phyloP scores from a whole-genome alignment of 2,797 vertebrate genomes.

The Sandelia bainsii region DNA sequence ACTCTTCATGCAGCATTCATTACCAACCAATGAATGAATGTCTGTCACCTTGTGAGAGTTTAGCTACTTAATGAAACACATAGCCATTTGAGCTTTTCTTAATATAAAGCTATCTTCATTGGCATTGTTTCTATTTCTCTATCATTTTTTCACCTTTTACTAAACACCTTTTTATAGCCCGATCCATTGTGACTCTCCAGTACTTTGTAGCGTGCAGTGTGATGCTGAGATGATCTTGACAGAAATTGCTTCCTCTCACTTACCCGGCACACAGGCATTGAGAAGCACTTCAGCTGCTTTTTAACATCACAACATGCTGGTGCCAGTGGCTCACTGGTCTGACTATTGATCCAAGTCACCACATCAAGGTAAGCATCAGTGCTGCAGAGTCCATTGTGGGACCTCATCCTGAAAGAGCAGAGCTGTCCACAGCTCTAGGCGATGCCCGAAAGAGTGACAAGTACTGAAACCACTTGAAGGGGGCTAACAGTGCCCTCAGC shows the following conservation, averaged over 20 bases:
- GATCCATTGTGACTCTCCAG: conserved; percentile 58
- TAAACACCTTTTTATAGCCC: conserved; percentile 43
- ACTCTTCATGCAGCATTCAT: too few relatives aligned
- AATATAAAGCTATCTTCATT: conserved; percentile 1
- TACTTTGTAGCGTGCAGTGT: conserved; percentile 73
- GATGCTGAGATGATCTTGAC: conserved; percentile 69
- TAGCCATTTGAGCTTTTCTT: neutral
- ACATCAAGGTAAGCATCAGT: conserved; percentile 84
- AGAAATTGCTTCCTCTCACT: conserved; percentile 68
- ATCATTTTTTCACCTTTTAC: conserved; percentile 33
- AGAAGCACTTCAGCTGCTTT: conserved; percentile 75
- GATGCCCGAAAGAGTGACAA: conserved; percentile 83
- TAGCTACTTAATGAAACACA: neutral
- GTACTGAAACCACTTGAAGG: conserved; percentile 85
- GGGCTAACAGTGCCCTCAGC: conserved; percentile 80
- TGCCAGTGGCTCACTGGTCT: conserved; percentile 81
- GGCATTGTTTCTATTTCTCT: conserved; percentile 17
- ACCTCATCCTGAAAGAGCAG: conserved; percentile 81
- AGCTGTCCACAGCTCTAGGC: conserved; percentile 81
- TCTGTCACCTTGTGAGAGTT: too few relatives aligned
- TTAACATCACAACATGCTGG: conserved; percentile 80
- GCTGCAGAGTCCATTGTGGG: conserved; percentile 78
- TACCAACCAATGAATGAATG: too few relatives aligned
- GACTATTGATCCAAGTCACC: conserved; percentile 85
- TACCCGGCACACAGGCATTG: conserved; percentile 43